Evolutionary conservation across 92 coral and sea anemone species (phyloP).

Genomic region (Porites evermanni): DNA sequence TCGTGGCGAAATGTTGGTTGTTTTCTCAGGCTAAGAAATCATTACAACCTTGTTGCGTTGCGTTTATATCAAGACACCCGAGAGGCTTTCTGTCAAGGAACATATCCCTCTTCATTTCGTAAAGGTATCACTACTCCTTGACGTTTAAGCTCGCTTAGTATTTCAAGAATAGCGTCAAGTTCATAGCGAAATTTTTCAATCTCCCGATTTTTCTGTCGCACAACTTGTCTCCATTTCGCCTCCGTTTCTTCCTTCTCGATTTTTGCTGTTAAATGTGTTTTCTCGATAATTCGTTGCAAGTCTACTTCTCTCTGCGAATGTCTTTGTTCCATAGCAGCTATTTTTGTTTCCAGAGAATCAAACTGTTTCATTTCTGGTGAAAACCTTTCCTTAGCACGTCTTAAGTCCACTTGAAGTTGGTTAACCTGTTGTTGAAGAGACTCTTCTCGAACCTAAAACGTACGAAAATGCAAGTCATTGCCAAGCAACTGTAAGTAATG

Average conservation of each 20-base stretch:
- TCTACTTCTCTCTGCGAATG: slow-evolving; percentile 88
- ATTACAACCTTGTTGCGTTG: background rate
- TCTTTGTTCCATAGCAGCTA: slow-evolving; percentile 84
- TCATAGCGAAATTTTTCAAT: slow-evolving; percentile 92
- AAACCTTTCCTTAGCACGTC: slow-evolving; percentile 82
- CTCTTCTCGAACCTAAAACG: slow-evolving; percentile 83
- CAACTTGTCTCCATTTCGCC: slow-evolving; percentile 77
- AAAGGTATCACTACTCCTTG: slow-evolving; percentile 93
- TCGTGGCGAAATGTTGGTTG: no score
- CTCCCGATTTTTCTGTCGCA: slow-evolving; percentile 91
- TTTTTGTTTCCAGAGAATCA: slow-evolving; percentile 85
- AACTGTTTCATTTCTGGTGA: slow-evolving; percentile 97
- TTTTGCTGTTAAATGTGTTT: slow-evolving; percentile 77
- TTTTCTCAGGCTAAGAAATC: background rate
- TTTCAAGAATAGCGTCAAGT: slow-evolving; percentile 86
- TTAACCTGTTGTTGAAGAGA: slow-evolving; percentile 82
- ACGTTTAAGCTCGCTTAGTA: slow-evolving; percentile 86
- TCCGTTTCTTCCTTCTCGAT: slow-evolving; percentile 92
- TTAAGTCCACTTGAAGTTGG: slow-evolving; percentile 77
- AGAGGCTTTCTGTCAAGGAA: slow-evolving; percentile 1
- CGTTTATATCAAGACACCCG: background rate
- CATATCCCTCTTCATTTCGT: slow-evolving; percentile 34
- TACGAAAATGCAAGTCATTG: background rate
- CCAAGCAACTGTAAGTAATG: no score
- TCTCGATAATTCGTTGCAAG: slow-evolving; percentile 80